Base-by-base conservation (phyloP, 2,888 invertebrate species). In the Galerucella calmariensis region DNA sequence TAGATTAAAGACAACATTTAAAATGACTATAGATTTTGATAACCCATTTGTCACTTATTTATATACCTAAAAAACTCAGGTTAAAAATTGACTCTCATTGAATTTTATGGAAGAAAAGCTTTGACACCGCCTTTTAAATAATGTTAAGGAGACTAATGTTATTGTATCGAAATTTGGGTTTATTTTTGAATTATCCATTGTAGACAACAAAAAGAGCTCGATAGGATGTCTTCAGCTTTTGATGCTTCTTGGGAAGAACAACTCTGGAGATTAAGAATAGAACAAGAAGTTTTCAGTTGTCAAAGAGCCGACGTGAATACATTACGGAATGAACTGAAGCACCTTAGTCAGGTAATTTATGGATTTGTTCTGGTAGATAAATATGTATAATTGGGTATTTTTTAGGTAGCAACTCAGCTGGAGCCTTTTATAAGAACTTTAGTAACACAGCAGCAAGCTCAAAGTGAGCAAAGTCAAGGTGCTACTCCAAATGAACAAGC, bases 231-330 rank as follows among this genome's bases (percentile, higher is more conserved):
- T 71, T 87, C 88, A 8, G 88, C 90, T 6, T 92, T 92, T 80
- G 92, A 92, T 77, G 87, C 91, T 65, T 89, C 92, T 2, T 94
- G 94, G 94, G 93, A 94, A 83, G 93, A 93, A 82, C 92, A 93
- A 81, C 85, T 93, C 41, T 92, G 93, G 86, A 88, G 92, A 76
- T 90, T 94, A 75, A 90, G 92, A 66, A 89, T 92, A 9, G 94
- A 94, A 84, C 93, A 94, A 84, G 92, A 93, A 82, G 86, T 87
- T 2, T 87, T 87, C 76, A 87, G 87, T 75, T 87, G 87, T 74
- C 89, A 93, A 89, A 89, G 92, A 84, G 92, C 92, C 77, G 92
- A 93, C 83, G 91, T 93, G 27, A 88, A 91, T 78, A 89, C 91
- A 63, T 85, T 93, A 74, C 89, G 91, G 71, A 91, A 91, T 75